These are phyloP conservation scores for Rhombomys opimus DNA, from an alignment of 2,113 vertebrate genomes.

Conservation along the genomic window DNA sequence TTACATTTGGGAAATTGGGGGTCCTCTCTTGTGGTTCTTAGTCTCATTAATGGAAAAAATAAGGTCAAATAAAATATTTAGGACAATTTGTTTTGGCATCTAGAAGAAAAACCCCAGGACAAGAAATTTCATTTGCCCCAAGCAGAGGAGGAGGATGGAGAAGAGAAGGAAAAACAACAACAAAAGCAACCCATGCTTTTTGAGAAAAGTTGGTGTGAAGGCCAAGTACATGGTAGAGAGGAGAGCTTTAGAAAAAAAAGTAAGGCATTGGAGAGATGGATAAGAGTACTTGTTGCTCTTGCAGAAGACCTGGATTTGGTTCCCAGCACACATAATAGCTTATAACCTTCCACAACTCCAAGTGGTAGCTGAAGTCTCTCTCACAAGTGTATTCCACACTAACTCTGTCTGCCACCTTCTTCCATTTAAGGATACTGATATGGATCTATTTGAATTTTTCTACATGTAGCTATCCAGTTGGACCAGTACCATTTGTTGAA, in stretches of 20 bases:
- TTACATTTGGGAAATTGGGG: not conserved
- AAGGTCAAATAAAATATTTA: not conserved
- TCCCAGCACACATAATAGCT: not conserved
- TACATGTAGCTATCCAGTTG: no score
- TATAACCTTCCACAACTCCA: not conserved
- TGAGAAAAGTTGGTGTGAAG: not conserved
- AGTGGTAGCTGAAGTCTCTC: no score
- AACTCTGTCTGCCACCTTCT: not conserved
- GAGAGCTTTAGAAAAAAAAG: not conserved
- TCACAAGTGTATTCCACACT: no score
- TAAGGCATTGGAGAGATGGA: not conserved
- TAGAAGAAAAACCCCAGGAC: not conserved
- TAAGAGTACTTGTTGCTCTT: not conserved
- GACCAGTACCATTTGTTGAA: no score
- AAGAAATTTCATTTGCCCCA: not conserved
- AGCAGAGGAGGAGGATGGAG: not conserved
- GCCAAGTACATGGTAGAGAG: not conserved
- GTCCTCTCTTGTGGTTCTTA: not conserved
- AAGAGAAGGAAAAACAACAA: not conserved
- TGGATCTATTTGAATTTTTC: no score
- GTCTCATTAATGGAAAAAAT: not conserved
- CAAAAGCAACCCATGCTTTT: not conserved
- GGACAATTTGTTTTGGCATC: not conserved
- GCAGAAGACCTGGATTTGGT: not conserved
- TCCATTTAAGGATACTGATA: not conserved